Conservation (phyloP, 2,888 invertebrate species). For the Drosophila diplacantha region DNA sequence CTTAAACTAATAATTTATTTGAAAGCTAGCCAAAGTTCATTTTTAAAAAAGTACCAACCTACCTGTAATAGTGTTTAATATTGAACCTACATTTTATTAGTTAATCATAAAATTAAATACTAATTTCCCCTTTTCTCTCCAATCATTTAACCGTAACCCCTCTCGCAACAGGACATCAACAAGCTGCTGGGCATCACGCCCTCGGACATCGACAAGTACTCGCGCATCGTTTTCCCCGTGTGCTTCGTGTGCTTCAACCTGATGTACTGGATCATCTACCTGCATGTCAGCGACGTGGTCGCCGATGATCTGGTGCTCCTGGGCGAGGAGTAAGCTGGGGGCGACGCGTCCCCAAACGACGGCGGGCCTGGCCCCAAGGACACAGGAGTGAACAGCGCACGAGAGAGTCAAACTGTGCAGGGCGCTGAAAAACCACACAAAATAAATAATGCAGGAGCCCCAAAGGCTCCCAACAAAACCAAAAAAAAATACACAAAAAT, state of each 20-base stretch:
- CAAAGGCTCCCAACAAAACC: conserved; percentile 8
- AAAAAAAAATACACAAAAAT: conserved; percentile 15
- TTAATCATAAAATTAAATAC: background rate
- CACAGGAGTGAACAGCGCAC: conserved; percentile 59
- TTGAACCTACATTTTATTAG: background rate
- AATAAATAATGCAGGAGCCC: conserved; percentile 10
- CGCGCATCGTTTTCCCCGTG: conserved; percentile 97
- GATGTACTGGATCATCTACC: conserved; percentile 98
- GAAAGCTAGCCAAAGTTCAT: background rate
- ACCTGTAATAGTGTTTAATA: background rate
- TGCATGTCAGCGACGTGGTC: conserved; percentile 96
- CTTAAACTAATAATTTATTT: background rate
- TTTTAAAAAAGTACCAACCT: background rate
- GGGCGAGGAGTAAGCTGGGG: conserved; percentile 80
- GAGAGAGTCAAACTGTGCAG: conserved; percentile 72
- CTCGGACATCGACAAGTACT: conserved; percentile 99
- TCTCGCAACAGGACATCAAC: conserved; percentile 85
- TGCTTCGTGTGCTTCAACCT: conserved; percentile 99
- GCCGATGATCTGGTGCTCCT: conserved; percentile 94
- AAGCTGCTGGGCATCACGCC: conserved; percentile 95
- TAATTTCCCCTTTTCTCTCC: background rate
- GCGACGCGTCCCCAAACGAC: conserved; percentile 11
- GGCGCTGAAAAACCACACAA: conserved; percentile 68
- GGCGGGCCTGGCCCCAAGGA: conserved; percentile 28
- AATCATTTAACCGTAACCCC: background rate